Evolutionary conservation across 1,140 invertebrate species (phyloP).

Genomic region (Mamestra configurata): DNA sequence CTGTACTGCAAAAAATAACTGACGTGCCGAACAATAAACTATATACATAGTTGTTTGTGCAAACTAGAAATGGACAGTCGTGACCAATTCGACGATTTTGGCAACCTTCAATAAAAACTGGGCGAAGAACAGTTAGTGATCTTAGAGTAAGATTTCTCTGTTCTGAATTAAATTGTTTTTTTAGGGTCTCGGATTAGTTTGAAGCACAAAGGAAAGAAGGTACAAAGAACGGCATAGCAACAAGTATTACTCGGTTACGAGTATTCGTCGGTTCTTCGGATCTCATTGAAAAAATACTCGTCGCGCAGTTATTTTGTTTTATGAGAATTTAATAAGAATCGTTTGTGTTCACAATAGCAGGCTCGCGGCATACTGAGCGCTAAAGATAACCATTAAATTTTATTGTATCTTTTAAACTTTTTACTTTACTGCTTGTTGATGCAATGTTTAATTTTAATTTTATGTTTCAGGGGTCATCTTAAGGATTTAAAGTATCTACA

Average conservation of each 20-base stretch:
- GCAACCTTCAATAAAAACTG: slow-evolving; percentile 22
- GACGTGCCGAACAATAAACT: slow-evolving; percentile 36
- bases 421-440: background rate
- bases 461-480: background rate
- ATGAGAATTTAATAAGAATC: slow-evolving; percentile 54
- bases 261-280: background rate
- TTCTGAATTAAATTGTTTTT: slow-evolving; percentile 13
- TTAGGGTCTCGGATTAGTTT: background rate
- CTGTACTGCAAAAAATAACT: slow-evolving; percentile 39
- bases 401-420: slow-evolving; percentile 5
- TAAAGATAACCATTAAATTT: slow-evolving; percentile 23
- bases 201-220: background rate
- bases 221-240: slow-evolving; percentile 4
- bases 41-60: slow-evolving; percentile 27
- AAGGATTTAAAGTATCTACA: background rate
- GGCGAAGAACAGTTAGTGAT: slow-evolving; percentile 15
- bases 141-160: slow-evolving; percentile 25
- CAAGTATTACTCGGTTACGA: slow-evolving; percentile 1
- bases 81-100: slow-evolving; percentile 31
- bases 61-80: slow-evolving; percentile 46
- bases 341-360: slow-evolving; percentile 21
- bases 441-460: background rate
- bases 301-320: slow-evolving; percentile 47
- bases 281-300: slow-evolving; percentile 1
- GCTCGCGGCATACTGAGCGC: slow-evolving; percentile 1